A percentile compares a stretch with the other conserved stretches of the same genome.
Conservation (phyloP, 1,140 invertebrate genomes). For the Bombus vancouverensis region DNA sequence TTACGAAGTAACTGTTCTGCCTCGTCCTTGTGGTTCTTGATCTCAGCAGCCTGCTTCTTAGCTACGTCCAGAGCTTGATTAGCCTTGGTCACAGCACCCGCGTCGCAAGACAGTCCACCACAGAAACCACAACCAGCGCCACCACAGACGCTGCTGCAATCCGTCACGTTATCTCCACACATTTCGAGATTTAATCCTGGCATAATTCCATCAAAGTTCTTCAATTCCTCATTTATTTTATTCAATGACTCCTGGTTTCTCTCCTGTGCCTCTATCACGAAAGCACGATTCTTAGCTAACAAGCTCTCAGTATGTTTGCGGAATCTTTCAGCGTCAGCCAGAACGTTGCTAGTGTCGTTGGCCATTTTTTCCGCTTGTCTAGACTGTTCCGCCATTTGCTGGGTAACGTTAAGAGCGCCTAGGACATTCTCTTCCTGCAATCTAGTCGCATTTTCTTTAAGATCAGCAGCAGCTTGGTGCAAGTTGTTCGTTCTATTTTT, state of each 20-base stretch:
- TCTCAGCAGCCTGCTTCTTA: slow-evolving; percentile 90
- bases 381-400: slow-evolving; percentile 89
- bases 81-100: slow-evolving; percentile 93
- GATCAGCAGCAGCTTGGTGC: slow-evolving; percentile 87
- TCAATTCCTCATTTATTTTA: slow-evolving; percentile 86
- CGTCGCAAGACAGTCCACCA: slow-evolving; percentile 94
- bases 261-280: slow-evolving; percentile 88
- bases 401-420: slow-evolving; percentile 95
- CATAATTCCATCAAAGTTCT: slow-evolving; percentile 87
- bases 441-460: slow-evolving; percentile 94
- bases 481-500: slow-evolving; percentile 88
- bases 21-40: slow-evolving; percentile 91
- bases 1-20: slow-evolving; percentile 87
- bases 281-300: slow-evolving; percentile 87
- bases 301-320: slow-evolving; percentile 92
- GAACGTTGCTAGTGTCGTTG: slow-evolving; percentile 81
- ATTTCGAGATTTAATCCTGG: slow-evolving; percentile 94
- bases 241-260: slow-evolving; percentile 87
- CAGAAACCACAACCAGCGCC: slow-evolving; percentile 96
- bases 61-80: slow-evolving; percentile 93
- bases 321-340: slow-evolving; percentile 91
- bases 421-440: slow-evolving; percentile 97
- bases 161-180: slow-evolving; percentile 93
- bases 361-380: slow-evolving; percentile 87
- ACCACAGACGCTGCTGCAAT: slow-evolving; percentile 95